Conservation (phyloP, 2,888 invertebrate genomes). For the Strigamia crassipes region DNA sequence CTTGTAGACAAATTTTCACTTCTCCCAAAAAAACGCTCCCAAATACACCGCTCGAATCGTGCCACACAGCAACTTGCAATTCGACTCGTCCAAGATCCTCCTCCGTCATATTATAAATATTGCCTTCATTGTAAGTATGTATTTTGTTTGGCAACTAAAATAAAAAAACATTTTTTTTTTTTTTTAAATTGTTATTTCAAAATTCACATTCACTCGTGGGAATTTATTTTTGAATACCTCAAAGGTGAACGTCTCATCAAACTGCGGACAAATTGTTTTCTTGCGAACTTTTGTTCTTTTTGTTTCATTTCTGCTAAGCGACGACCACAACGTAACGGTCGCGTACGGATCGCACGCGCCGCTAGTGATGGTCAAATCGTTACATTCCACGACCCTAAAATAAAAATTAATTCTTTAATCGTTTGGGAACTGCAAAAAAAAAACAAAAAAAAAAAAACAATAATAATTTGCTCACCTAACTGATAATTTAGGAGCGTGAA, state of each 20-base stretch:
- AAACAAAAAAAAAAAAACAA: neutral
- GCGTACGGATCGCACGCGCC: constrained; percentile 91
- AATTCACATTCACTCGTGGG: neutral
- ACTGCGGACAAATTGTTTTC: constrained; percentile 87
- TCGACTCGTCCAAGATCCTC: constrained; percentile 47
- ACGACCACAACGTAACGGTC: constrained; percentile 76
- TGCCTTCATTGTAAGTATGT: constrained; percentile 46
- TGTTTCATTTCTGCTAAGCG: constrained; percentile 77
- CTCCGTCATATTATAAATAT: constrained; percentile 47
- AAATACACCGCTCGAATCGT: constrained; percentile 76
- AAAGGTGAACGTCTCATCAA: constrained; percentile 85
- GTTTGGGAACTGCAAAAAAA: neutral
- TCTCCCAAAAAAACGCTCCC: constrained; percentile 87
- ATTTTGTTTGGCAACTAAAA: constrained; percentile 50
- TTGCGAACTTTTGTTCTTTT: constrained; percentile 84
- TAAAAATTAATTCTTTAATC: neutral
- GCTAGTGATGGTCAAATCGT: constrained; percentile 84
- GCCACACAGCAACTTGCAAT: constrained; percentile 82
- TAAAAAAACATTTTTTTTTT: constrained; percentile 30
- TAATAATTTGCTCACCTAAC: constrained; percentile 59
- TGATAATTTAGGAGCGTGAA: constrained; percentile 59
- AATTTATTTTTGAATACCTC: constrained; percentile 60
- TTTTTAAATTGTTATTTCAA: no score
- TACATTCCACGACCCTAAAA: constrained; percentile 75
- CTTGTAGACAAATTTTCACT: constrained; percentile 76